Conservation (phyloP, 2,113 vertebrate species). For the Podiceps cristatus region DNA sequence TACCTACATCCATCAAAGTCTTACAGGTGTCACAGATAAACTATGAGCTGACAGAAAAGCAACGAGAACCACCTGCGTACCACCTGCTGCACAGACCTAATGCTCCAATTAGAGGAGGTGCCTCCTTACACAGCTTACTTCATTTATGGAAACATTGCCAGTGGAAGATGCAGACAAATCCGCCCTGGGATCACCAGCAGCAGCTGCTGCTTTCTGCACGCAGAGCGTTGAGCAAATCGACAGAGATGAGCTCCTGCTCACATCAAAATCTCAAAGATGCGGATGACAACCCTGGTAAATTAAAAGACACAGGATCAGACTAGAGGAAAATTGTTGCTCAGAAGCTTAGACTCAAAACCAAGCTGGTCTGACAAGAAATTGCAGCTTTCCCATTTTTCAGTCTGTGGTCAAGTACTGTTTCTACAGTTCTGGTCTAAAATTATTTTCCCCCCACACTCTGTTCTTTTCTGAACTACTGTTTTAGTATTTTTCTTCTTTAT, state of each 20-base stretch:
- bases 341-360: neutral
- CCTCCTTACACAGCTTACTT: neutral
- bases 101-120: neutral
- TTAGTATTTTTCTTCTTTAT: neutral
- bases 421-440: neutral
- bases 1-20: neutral
- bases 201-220: constrained; percentile 22
- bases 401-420: constrained; percentile 4
- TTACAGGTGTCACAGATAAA: neutral
- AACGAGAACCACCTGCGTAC: neutral
- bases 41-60: neutral
- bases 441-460: neutral
- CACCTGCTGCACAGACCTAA: neutral
- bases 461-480: neutral
- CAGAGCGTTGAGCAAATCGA: neutral
- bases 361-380: neutral
- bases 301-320: constrained; percentile 22
- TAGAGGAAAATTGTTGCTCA: neutral
- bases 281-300: constrained; percentile 23
- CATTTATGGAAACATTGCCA: neutral
- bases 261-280: constrained; percentile 1
- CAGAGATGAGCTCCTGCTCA: neutral
- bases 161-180: neutral
- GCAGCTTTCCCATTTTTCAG: neutral
- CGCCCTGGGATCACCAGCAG: neutral